Evolutionary conservation across 2,113 vertebrate species (phyloP), one percentile per base, ranked within the genome.

Genomic region (Prunella himalayana): DNA sequence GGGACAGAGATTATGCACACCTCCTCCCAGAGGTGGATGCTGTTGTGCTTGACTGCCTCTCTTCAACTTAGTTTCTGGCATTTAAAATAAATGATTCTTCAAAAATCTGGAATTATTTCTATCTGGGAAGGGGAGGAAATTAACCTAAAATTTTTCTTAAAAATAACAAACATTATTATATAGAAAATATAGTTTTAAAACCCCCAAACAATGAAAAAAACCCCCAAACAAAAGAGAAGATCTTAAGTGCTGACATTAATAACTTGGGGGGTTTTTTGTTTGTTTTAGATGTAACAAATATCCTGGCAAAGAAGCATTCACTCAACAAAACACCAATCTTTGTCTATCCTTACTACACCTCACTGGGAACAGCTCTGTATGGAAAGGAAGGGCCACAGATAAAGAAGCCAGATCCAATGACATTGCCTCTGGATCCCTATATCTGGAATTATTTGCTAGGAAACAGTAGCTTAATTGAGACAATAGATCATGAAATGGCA

Each of bases 261-360:
- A 85, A 49, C 42, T 79, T 68, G 17, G 0, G 1, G 1, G 19
- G n/a, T 69, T 88, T 17, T 86, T 75, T 94, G 92, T 91, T 90
- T 33, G 18, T 97, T 95, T 68, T 97, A 99, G 99, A 97, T 95
- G 91, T 98, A 64, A 83, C 88, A 50, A 97, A n/a, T 59, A 92
- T 99, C 86, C 91, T 98, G 60, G 56, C 65, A 8, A 98, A 92
- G 86, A 95, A 98, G 21, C 98, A 98, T 90, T 51, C 31, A 6
- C 96, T 99, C 77, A 94, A 94, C 56, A 90, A 96, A 41, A 94
- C 94, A 19, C 97, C 97, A 0, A 84, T 99, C 53, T 98, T 72
- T 71, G 98, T 99, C 83, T 98, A 98, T 89, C 98, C 98, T 15
- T 99, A 98, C 94, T 99, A 98, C 18, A 10, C 76, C 28, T 98